Evolutionary conservation across 1,140 invertebrate species (phyloP).

Genomic region (Paraescarpia echinospica): DNA sequence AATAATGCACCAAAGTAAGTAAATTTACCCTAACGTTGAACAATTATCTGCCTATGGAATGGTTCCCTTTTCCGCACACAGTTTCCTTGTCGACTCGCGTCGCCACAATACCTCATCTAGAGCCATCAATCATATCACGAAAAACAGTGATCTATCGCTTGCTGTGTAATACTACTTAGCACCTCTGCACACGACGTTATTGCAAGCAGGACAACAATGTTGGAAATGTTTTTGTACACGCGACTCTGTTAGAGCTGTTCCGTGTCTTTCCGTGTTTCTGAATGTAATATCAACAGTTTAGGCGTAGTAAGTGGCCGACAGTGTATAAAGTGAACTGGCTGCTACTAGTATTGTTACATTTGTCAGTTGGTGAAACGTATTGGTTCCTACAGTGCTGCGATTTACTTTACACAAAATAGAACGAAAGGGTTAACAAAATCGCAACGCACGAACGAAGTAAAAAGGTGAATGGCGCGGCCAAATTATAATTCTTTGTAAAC

Average conservation of each 20-base stretch:
- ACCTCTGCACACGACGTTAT: neutral
- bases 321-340: neutral
- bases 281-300: neutral
- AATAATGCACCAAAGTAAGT: too few species aligned
- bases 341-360: neutral
- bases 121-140: too few species aligned
- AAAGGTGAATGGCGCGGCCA: neutral
- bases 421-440: too few species aligned
- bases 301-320: neutral
- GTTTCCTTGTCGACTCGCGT: too few species aligned
- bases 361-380: neutral
- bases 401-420: too few species aligned
- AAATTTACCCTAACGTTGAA: too few species aligned
- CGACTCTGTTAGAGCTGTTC: neutral
- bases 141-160: too few species aligned
- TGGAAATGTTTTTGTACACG: neutral
- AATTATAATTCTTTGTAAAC: neutral
- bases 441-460: neutral
- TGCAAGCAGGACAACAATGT: neutral
- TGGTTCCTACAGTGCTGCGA: neutral
- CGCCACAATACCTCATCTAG: too few species aligned
- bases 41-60: too few species aligned
- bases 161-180: too few species aligned
- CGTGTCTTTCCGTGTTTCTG: too few species aligned
- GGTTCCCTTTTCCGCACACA: too few species aligned